Evolutionary conservation across 2,113 vertebrate species (phyloP), one percentile per base, ranked within the genome.

Genomic region (Parus major): DNA sequence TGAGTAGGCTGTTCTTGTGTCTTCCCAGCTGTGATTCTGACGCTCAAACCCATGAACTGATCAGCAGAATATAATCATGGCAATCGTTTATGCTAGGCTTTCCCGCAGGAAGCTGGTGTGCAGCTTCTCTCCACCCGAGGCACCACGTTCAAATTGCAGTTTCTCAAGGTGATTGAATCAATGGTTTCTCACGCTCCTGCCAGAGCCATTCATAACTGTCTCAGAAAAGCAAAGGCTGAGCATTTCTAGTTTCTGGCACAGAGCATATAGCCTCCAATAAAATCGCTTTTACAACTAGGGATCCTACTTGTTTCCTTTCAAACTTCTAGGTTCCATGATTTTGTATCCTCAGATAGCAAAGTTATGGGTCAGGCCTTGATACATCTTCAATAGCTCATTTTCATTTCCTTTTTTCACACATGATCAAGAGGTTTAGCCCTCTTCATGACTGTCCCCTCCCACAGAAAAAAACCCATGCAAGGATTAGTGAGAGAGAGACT

Each of bases 401-500:
- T 94, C 95, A 91, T 96, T 97, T 97, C 95, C 94, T 96, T 95
- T 96, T 97, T 96, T 95, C 77, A 83, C 87, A 83, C 90, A 96
- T 92, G 80, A 94, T 93, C 72, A 57, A 76, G 91, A 95, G 72
- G 44, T 92, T 94, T 92, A 95, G 76, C 82, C 88, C 7, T 90
- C 53, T 92, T 95, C 70, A 52, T 91, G 86, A 94, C 92, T 95
- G 84, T 92, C 83, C 95, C 96, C 96, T 95, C 96, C 96, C 94
- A 96, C 96, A 92, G 86, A 90, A 94, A 89, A 85, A 96, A 92
- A 60, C 31, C 66, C 87, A 31, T 61, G 64, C 8, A 21, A 91
- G 47, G 53, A 92, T 89, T 50, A 93, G 42, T 5, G 18, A 92
- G 95, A 88, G 68, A 95, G 64, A 96, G 63, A 89, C 70, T 91